Conservation (phyloP, 2,113 vertebrate genomes). For the Copsychus sechellarum region DNA sequence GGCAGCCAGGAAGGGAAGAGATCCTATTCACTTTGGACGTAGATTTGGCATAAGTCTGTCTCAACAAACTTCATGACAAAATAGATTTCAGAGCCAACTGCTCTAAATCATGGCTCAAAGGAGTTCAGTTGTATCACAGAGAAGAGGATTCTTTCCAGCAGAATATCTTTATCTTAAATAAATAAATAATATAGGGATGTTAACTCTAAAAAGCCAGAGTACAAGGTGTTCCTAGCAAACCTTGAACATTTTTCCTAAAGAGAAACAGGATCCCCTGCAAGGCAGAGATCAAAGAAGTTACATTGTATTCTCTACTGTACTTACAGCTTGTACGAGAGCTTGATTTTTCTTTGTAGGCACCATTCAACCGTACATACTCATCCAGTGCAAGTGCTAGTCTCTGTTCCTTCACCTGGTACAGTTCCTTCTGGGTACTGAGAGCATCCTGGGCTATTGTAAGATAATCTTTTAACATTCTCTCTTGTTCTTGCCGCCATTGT, state of each 20-base stretch:
- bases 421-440: conserved; percentile 81
- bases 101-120: not conserved
- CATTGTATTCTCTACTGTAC: conserved; percentile 41
- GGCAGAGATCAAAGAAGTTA: conserved; percentile 3
- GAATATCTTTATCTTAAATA: not conserved
- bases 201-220: not conserved
- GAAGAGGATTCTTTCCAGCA: not conserved
- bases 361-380: conserved; percentile 79
- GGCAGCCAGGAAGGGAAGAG: not conserved
- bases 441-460: conserved; percentile 83
- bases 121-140: not conserved
- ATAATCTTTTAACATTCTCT: conserved; percentile 87
- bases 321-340: conserved; percentile 84
- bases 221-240: not conserved
- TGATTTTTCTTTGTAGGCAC: conserved; percentile 85
- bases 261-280: conserved; percentile 6
- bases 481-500: conserved; percentile 85
- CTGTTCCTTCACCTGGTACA: conserved; percentile 86
- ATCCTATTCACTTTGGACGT: not conserved
- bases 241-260: not conserved
- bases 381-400: conserved; percentile 83
- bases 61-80: not conserved
- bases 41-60: not conserved
- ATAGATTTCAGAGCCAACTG: not conserved
- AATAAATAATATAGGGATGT: not conserved